Evolutionary conservation across 2,113 vertebrate species (phyloP), one percentile per base, ranked within the genome.

Genomic region (Eulacestoma nigropectus): DNA sequence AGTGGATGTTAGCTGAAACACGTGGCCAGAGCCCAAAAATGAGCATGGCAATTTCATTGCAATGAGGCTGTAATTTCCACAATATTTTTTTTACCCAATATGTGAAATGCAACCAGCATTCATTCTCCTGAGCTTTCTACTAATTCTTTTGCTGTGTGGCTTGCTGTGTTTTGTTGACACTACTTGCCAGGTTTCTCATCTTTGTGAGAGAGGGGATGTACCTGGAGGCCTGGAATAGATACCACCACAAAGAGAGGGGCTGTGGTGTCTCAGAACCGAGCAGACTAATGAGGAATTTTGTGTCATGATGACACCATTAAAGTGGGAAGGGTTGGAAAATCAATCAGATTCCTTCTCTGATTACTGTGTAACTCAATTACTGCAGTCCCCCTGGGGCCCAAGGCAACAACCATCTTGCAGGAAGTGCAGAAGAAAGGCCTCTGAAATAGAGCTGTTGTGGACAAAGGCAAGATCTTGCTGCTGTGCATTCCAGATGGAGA

Each of bases 271-370:
- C 13, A 2, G 39, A 32, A 8, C 79, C 10, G 27, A 79, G 70
- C 27, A 74, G 86, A 41, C 32, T 74, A 72, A 53, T 2, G 52
- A 85, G 62, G 84, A 82, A 74, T 91, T 90, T 75, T 72, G 39
- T 89, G 68, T 93, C 93, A 52, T 64, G 68, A 94, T 95, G 93
- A 92, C 94, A 95, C 86, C 76, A 75, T 89, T 89, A 75, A 89
- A 94, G 74, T 92, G 88, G 93, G 94, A 92, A 73, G 83, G 64
- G 57, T 89, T 92, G 86, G 83, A 92, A 95, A 96, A 96, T 96
- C 88, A 87, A 75, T 95, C 90, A 55, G 60, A 93, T 95, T 92
- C 83, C 86, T 87, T 92, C 76, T 81, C 85, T 86, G 85, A 93
- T 94, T 96, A 63, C 93, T 90, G 72, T 64, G 39, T 91, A 88